Evolutionary conservation across 2,113 vertebrate genomes (phyloP), one percentile per base, ranked within the genome.

Genomic region (Platichthys flesus): DNA sequence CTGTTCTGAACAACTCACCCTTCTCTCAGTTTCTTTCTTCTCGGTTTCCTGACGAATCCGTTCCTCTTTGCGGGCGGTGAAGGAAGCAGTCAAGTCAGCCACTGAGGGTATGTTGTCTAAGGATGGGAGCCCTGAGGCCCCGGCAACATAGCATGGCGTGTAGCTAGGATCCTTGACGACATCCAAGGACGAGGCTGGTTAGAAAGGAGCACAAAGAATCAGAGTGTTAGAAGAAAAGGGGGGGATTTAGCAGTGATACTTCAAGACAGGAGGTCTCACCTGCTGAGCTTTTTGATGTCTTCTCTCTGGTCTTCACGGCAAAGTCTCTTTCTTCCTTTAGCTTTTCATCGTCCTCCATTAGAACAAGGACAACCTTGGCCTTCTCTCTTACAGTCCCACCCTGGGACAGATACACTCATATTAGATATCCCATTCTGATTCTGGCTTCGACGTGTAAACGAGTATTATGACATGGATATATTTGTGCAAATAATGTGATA

Each of bases 301-400:
- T 97, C 88, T 96, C 96, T 93, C 97, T 96, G 60, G 96, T 97
- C 87, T 96, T 98, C 49, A 97, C 83, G 0, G 97, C 96, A 12
- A 96, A 96, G 6, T 94, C 94, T 18, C 96, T 90, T 84, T 98
- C 97, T 45, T 96, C 95, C 66, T 96, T 96, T 9, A 97, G 93
- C 76, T 97, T 95, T 9, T 96, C 96, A 31, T 97, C 96, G 0
- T 98, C 96, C 8, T 96, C 95, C 79, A 97, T 94, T 52, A 98
- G 91, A 31, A 95, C 85, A 47, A 97, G 93, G 56, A 97, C 94
- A 71, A 96, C 95, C 76, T 97, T 98, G 52, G 96, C 96, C 82
- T 97, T 97, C 81, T 98, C 97, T 0, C 96, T 93, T 75, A 98
- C 96, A 2, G 96, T 97, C 58, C 89, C 90, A 0, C 97, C 97